These are phyloP conservation scores for Danio albolineatus DNA, from an alignment of 2,797 vertebrate species.

Conservation along the genomic window DNA sequence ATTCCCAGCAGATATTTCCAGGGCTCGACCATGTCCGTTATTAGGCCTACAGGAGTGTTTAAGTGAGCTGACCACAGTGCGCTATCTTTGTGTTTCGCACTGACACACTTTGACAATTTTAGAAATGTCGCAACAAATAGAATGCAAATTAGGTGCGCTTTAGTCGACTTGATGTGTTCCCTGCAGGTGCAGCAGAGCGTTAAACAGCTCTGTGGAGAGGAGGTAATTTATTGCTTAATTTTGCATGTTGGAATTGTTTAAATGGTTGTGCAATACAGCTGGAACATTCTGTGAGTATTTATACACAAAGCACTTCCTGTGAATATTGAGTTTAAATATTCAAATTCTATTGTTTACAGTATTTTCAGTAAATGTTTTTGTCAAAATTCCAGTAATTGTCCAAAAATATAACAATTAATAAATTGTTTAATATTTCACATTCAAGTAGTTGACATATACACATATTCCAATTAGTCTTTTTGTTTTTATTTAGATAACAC, in stretches of 20 bases:
- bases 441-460: neutral
- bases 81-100: neutral
- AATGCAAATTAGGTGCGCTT: slow-evolving; percentile 14
- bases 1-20: neutral
- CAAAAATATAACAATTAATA: no score
- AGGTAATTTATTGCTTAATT: slow-evolving; percentile 18
- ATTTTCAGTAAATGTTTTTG: neutral
- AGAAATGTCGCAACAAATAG: slow-evolving; percentile 2
- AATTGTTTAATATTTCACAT: neutral
- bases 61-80: neutral
- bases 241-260: slow-evolving; percentile 10
- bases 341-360: neutral
- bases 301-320: neutral
- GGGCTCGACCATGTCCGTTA: neutral
- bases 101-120: neutral
- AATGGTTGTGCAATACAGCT: slow-evolving; percentile 1
- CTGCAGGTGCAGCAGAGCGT: neutral
- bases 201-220: neutral
- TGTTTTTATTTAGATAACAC: no score
- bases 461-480: neutral
- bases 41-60: neutral
- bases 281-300: neutral
- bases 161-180: slow-evolving; percentile 18
- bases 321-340: neutral
- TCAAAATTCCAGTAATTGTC: no score